Evolutionary conservation across 2,113 vertebrate genomes (phyloP).

Genomic region (Zingel zingel): DNA sequence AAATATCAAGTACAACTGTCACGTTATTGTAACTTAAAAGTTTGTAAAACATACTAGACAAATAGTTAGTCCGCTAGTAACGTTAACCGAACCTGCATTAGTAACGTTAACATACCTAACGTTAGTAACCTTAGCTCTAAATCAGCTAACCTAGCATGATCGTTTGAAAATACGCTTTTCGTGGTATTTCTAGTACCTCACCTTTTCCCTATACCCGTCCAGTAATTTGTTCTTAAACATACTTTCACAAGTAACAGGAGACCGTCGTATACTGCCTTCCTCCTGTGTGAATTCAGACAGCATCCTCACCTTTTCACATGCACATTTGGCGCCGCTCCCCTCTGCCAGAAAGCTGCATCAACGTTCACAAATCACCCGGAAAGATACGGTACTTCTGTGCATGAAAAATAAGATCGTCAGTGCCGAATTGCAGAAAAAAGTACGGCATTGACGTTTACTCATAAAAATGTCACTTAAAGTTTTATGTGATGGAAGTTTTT

Average conservation of each 20-base stretch:
- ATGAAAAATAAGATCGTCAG: not conserved
- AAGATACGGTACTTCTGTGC: not conserved
- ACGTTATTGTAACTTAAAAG: not conserved
- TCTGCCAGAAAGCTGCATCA: not conserved
- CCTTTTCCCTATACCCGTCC: not conserved
- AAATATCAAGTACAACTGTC: not conserved
- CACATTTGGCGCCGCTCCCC: constrained; percentile 30
- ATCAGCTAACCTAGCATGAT: not conserved
- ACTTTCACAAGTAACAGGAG: not conserved
- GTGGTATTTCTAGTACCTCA: not conserved
- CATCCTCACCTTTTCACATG: constrained; percentile 36
- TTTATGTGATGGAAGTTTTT: not conserved
- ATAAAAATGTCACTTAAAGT: not conserved
- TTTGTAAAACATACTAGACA: not conserved
- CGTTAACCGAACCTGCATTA: not conserved
- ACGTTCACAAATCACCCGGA: constrained; percentile 1
- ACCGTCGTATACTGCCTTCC: not conserved
- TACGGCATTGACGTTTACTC: not conserved
- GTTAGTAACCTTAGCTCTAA: not conserved
- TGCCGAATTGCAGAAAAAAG: constrained; percentile 3
- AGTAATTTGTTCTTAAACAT: not conserved
- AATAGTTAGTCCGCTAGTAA: not conserved
- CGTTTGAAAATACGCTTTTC: not conserved
- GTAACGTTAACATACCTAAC: not conserved
- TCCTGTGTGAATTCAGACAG: not conserved